Base-by-base conservation (phyloP, 2,797 vertebrate genomes). In the Etheostoma perlongum region DNA sequence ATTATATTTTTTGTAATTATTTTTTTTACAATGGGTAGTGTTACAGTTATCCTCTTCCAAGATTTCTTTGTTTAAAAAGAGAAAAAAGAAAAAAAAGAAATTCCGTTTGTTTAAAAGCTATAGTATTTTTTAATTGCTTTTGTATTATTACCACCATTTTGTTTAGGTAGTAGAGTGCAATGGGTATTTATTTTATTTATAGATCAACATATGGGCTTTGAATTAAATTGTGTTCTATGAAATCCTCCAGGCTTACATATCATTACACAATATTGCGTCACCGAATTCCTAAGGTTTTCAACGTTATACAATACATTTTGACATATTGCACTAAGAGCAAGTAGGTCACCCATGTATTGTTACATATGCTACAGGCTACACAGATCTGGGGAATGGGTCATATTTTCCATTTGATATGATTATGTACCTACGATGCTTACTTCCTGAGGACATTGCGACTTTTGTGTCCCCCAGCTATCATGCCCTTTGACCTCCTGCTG, bases 321-420 rank as follows among this genome's bases (percentile, higher is more conserved):
- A 72, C 23, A 42, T 40, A 52, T 54, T 61, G 33, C 36, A 70
- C 33, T 40, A 21, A 33, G 51, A 44, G 15, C 68, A 85, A 87
- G 68, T 81, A 64, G 82, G 78, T 88, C 83, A 85, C 16, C n/a
- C 49, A 44, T 67, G 53, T 14, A 19, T 63, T 52, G 27, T 64
- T 72, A 49, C 63, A 58, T 42, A 12, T 42, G 52, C 67, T 60
- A 27, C 77, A 71, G 55, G 82, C 82, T 76, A 74, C 47, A 40
- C 40, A 44, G 27, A 72, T 82, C 40, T 69, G 75, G 6, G 36
- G 51, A 61, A 75, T 52, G 48, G 23, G 18, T 81, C 73, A 76
- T 46, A 73, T 80, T 78, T 72, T 54, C 72, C 58, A 59, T 73
- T 42, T 19, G 53, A 44, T 52, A 51, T 70, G 67, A 83, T 79